phyloP scores from a whole-genome alignment of 2,797 vertebrate genomes.

The Nannoperca australis region DNA sequence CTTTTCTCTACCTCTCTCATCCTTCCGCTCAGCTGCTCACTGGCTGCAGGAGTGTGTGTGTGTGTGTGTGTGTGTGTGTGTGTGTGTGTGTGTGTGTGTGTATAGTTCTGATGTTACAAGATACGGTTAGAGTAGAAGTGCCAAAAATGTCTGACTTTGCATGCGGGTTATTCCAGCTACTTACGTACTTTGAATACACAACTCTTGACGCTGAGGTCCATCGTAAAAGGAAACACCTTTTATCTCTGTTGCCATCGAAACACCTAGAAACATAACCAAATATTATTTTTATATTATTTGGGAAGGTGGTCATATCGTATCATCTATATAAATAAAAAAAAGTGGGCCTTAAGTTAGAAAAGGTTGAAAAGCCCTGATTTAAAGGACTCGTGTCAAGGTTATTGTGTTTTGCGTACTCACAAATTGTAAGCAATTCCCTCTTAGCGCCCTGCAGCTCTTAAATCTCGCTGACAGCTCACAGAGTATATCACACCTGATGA shows the following conservation, averaged over 20 bases:
- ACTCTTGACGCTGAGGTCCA: background rate
- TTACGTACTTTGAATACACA: background rate
- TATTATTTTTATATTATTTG: background rate
- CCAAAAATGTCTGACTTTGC: background rate
- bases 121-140: background rate
- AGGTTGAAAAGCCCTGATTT: too few relatives aligned
- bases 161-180: background rate
- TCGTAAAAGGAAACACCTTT: background rate
- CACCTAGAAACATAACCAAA: background rate
- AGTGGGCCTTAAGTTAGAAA: too few relatives aligned
- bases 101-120: background rate
- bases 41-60: background rate
- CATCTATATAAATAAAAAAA: too few relatives aligned
- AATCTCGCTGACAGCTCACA: constrained; percentile 28
- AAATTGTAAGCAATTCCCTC: constrained; percentile 8
- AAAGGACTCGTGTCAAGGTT: background rate
- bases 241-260: background rate
- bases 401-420: background rate
- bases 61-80: constrained; percentile 12
- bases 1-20: background rate
- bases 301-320: too few relatives aligned
- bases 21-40: background rate
- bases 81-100: background rate
- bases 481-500: constrained; percentile 24
- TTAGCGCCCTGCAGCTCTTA: constrained; percentile 18